phyloP scores from a whole-genome alignment of 2,113 vertebrate species.

The Acrocephalus kingi region DNA sequence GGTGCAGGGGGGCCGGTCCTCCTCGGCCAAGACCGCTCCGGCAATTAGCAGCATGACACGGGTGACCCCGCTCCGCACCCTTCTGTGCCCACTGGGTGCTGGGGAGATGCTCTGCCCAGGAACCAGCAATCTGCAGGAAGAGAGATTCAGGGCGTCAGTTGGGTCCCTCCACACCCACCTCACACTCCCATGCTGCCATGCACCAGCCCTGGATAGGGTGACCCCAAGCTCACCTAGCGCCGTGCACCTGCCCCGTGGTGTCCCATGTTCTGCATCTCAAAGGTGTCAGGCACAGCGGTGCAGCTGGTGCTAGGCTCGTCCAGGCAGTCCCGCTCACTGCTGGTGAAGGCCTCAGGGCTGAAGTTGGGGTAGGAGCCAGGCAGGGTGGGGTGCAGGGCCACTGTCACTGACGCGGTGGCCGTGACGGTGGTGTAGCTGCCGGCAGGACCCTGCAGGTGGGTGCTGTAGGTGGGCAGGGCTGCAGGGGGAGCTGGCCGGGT shows the following conservation, averaged over 20 bases:
- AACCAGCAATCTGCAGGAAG: not conserved
- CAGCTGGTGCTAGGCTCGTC: conserved; percentile 60
- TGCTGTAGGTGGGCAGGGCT: conserved; percentile 73
- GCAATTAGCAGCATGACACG: conserved; percentile 39
- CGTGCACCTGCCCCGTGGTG: not conserved
- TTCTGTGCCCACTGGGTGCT: not conserved
- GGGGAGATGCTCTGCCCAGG: conserved; percentile 2
- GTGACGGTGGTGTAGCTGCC: conserved; percentile 86
- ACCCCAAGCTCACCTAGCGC: conserved; percentile 40
- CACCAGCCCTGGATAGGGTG: not conserved
- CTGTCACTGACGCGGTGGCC: conserved; percentile 91
- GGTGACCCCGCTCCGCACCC: conserved; percentile 18
- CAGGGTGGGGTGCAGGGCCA: conserved; percentile 90
- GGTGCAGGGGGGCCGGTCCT: not conserved
- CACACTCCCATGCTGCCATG: accelerated
- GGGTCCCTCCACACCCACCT: not conserved
- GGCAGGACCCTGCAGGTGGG: conserved; percentile 68
- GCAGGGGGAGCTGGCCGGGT: conserved; percentile 63
- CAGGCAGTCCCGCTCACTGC: conserved; percentile 77
- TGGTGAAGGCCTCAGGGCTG: conserved; percentile 80
- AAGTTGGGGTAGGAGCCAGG: conserved; percentile 86
- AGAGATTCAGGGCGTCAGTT: accelerated
- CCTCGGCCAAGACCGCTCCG: not conserved
- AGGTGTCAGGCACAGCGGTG: not conserved
- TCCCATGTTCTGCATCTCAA: conserved; percentile 85